Percentiles rank a stretch among this genome's conserved stretches.
phyloP scores from a whole-genome alignment of 2,797 vertebrate genomes.

The Galaxias olidus region DNA sequence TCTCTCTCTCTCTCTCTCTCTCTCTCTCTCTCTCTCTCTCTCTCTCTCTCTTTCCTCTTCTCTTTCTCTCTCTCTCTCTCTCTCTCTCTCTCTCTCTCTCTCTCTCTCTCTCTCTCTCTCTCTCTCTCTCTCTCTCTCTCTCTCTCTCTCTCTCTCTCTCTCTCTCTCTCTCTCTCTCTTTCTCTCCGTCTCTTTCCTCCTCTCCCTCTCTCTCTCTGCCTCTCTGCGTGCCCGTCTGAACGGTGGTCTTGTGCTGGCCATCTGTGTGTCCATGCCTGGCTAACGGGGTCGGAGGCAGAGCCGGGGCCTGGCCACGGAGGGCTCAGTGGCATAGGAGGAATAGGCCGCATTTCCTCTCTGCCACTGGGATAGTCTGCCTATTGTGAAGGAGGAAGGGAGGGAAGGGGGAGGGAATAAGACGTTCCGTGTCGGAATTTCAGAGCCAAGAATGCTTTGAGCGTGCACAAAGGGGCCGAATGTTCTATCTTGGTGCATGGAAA shows the following conservation, averaged over 20 bases:
- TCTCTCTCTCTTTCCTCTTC: not conserved
- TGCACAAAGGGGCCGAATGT: constrained; percentile 10
- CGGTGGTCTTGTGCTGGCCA: constrained; percentile 45
- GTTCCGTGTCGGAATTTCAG: constrained; percentile 40
- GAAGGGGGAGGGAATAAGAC: constrained; percentile 21
- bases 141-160: constrained; percentile 17
- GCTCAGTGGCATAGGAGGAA: constrained; percentile 21
- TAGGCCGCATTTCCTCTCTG: constrained; percentile 53
- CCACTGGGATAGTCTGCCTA: constrained; percentile 47
- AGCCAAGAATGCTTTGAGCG: constrained; percentile 46
- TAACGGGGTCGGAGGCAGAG: constrained; percentile 43
- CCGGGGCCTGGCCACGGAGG: constrained; percentile 45
- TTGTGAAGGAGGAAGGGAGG: constrained; percentile 35
- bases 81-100: not conserved
- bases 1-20: not conserved
- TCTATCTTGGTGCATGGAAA: too few species aligned
- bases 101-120: not conserved
- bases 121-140: not conserved
- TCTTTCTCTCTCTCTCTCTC: not conserved
- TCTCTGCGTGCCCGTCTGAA: constrained; percentile 18
- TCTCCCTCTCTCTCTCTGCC: not conserved
- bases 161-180: not conserved
- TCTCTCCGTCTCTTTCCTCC: not conserved
- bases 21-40: not conserved
- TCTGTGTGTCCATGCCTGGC: constrained; percentile 53